phyloP scores from a whole-genome alignment of 2,113 vertebrate species.

The Larimichthys polyactis region DNA sequence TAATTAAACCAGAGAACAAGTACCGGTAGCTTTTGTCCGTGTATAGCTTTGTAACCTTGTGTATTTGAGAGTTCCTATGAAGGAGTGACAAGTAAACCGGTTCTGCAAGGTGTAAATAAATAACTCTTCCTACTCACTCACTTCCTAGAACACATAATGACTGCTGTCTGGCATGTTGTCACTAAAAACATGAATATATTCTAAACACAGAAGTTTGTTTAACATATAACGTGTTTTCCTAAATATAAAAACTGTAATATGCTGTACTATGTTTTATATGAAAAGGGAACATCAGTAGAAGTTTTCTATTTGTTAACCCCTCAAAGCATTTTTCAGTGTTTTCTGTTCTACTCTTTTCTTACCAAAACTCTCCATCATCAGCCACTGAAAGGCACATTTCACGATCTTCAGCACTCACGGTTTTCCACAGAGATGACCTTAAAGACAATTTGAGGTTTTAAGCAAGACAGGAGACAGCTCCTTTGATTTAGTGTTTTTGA shows the following conservation, averaged over 20 bases:
- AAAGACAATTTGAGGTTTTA: neutral
- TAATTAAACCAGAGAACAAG: neutral
- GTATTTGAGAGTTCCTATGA: neutral
- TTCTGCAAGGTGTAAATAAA: neutral
- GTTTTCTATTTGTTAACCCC: too few relatives aligned
- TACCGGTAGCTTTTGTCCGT: too few relatives aligned
- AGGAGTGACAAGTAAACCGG: neutral
- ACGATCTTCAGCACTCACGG: constrained; percentile 65
- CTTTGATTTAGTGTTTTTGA: neutral
- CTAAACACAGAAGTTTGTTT: neutral
- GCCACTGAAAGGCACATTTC: constrained; percentile 32
- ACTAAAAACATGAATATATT: neutral
- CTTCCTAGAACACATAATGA: neutral
- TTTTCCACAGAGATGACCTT: constrained; percentile 79
- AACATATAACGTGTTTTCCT: neutral
- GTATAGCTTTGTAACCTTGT: too few relatives aligned
- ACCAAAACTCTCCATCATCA: constrained; percentile 85
- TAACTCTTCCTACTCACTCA: neutral
- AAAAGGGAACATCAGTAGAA: too few relatives aligned
- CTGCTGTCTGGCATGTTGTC: neutral
- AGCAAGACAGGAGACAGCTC: neutral
- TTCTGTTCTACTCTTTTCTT: constrained; percentile 10
- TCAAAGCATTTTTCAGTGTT: too few relatives aligned
- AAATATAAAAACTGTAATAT: neutral
- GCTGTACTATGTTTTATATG: neutral